Evolutionary conservation across 2,797 vertebrate species (phyloP).

Genomic region (Halcyon badia): DNA sequence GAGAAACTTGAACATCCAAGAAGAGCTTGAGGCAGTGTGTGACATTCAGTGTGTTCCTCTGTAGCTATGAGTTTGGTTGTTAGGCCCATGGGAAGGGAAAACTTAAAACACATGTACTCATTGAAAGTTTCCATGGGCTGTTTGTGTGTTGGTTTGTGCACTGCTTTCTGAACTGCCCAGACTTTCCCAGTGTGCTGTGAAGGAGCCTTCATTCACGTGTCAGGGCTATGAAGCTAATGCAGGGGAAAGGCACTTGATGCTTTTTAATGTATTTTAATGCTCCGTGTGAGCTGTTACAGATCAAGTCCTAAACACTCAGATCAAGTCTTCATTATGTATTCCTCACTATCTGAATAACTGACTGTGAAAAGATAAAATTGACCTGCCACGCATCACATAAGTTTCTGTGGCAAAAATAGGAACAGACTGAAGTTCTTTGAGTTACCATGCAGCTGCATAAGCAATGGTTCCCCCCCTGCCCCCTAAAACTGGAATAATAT

Average conservation of each 20-base stretch:
- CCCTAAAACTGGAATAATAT: neutral
- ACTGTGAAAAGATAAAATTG: neutral
- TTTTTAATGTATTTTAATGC: neutral
- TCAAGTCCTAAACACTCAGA: neutral
- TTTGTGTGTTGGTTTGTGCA: neutral
- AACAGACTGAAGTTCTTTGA: neutral
- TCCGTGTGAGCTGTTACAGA: neutral
- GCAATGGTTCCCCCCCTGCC: neutral
- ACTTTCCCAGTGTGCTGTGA: fast-evolving
- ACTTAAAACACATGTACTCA: neutral
- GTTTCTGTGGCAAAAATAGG: neutral
- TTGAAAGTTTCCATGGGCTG: neutral
- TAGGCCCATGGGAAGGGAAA: neutral
- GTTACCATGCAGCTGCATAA: neutral
- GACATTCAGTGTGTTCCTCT: fast-evolving
- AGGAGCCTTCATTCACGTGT: neutral
- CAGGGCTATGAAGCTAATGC: neutral
- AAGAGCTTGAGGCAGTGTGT: neutral
- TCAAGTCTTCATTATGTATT: neutral
- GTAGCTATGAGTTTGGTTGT: neutral
- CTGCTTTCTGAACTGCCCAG: neutral
- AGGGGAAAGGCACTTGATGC: neutral
- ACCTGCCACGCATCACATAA: neutral
- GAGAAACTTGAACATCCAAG: neutral
- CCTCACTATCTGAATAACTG: neutral